Percentiles rank a stretch among this genome's conserved stretches.
Conservation (phyloP, 2,888 invertebrate species). For the Patella caerulea region DNA sequence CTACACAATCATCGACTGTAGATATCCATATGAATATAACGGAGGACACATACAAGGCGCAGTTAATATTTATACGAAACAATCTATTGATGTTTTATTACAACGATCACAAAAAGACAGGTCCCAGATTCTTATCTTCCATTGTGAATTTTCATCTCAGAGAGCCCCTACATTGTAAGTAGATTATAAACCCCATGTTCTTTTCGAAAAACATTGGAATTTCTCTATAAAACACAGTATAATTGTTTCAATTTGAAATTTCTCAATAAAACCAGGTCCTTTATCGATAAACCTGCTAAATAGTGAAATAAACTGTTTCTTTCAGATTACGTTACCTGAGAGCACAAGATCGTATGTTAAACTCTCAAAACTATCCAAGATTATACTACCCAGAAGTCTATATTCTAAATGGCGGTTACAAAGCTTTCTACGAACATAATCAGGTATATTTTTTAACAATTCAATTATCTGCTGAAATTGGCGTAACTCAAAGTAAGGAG, state of each 20-base stretch:
- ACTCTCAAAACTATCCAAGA: conserved; percentile 86
- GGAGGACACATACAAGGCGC: conserved; percentile 93
- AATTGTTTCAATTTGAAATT: background rate
- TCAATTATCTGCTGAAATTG: background rate
- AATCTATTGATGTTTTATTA: conserved; percentile 75
- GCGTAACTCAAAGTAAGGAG: background rate
- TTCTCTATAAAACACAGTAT: background rate
- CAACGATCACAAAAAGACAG: conserved; percentile 44
- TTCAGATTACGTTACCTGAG: conserved; percentile 85
- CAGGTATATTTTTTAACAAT: conserved; percentile 34
- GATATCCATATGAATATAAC: conserved; percentile 94
- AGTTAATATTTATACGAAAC: conserved; percentile 85
- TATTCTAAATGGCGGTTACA: conserved; percentile 89
- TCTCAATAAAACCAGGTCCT: background rate
- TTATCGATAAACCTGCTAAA: too few relatives aligned
- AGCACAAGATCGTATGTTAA: conserved; percentile 83
- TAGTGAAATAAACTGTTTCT: conserved; percentile 24
- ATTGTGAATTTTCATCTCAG: conserved; percentile 98
- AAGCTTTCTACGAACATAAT: conserved; percentile 82
- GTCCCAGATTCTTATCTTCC: conserved; percentile 89
- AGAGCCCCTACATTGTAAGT: conserved; percentile 93
- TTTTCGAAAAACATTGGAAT: background rate
- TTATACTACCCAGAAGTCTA: conserved; percentile 92
- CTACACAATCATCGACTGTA: conserved; percentile 89
- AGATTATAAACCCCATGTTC: background rate